These are phyloP conservation scores for Corythaeola cristata DNA, from an alignment of 2,113 vertebrate species.

Conservation along the genomic window DNA sequence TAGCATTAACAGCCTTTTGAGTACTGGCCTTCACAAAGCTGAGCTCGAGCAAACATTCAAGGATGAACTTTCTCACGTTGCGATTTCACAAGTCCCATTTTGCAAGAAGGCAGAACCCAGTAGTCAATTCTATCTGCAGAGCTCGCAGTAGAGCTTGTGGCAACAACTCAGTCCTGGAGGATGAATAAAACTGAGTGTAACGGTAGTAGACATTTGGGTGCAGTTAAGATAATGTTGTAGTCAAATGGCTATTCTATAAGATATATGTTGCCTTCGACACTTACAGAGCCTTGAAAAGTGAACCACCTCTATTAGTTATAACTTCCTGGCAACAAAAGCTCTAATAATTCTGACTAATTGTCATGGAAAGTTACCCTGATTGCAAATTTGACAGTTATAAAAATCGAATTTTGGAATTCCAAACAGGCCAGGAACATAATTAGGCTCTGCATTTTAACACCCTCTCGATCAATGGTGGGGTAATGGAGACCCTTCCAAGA, in stretches of 20 bases:
- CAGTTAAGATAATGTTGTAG: not conserved
- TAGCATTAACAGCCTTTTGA: not conserved
- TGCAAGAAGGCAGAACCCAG: not conserved
- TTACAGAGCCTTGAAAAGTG: not conserved
- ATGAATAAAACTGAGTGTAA: not conserved
- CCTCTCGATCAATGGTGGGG: constrained; percentile 51
- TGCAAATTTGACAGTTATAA: constrained; percentile 61
- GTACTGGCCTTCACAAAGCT: not conserved
- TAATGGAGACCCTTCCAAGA: constrained; percentile 44
- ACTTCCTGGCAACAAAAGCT: constrained; percentile 31
- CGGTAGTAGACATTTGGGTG: constrained; percentile 36
- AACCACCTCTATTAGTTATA: not conserved
- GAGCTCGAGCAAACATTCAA: not conserved
- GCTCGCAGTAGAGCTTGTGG: not conserved
- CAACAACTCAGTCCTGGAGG: not conserved
- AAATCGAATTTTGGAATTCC: constrained; percentile 57
- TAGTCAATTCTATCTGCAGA: not conserved
- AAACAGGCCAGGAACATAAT: constrained; percentile 35
- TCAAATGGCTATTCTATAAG: not conserved
- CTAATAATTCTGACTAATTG: constrained; percentile 51
- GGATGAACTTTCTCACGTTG: not conserved
- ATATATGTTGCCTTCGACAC: constrained; percentile 2
- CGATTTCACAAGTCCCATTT: not conserved
- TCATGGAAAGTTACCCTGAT: constrained; percentile 32
- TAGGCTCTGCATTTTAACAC: constrained; percentile 54